Conservation (phyloP, 2,797 vertebrate species). For the Chaetophractus vellerosus region DNA sequence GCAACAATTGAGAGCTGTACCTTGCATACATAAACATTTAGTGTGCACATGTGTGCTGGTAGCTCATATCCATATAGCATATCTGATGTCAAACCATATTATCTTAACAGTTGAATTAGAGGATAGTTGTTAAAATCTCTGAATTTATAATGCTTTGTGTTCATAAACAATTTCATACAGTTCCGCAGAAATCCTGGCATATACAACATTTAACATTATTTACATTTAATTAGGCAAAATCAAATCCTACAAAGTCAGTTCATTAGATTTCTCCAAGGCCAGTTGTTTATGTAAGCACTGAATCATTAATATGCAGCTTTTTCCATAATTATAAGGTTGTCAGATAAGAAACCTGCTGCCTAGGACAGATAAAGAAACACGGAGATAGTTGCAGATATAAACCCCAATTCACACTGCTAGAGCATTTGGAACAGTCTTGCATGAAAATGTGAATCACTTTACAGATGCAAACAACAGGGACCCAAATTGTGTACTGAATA, state of each 20-base stretch:
- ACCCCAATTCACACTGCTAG: constrained; percentile 76
- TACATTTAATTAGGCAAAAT: constrained; percentile 91
- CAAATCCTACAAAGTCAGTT: constrained; percentile 88
- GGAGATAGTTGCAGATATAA: constrained; percentile 88
- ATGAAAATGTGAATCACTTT: constrained; percentile 82
- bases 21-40: constrained; percentile 64
- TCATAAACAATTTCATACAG: constrained; percentile 77
- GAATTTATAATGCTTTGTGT: constrained; percentile 81
- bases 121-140: constrained; percentile 80
- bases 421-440: constrained; percentile 78
- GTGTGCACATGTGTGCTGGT: constrained; percentile 63
- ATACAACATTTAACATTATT: constrained; percentile 90
- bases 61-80: neutral
- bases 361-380: constrained; percentile 89
- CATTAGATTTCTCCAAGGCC: constrained; percentile 90
- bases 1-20: constrained; percentile 66
- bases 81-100: constrained; percentile 78
- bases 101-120: constrained; percentile 80
- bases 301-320: constrained; percentile 90
- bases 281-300: constrained; percentile 90
- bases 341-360: constrained; percentile 90
- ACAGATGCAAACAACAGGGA: constrained; percentile 71
- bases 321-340: constrained; percentile 89
- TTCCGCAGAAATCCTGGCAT: constrained; percentile 87
- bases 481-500: constrained; percentile 69